Evolutionary conservation across 2,888 invertebrate species (phyloP).

Genomic region (Eudasyphora cyanicolor): DNA sequence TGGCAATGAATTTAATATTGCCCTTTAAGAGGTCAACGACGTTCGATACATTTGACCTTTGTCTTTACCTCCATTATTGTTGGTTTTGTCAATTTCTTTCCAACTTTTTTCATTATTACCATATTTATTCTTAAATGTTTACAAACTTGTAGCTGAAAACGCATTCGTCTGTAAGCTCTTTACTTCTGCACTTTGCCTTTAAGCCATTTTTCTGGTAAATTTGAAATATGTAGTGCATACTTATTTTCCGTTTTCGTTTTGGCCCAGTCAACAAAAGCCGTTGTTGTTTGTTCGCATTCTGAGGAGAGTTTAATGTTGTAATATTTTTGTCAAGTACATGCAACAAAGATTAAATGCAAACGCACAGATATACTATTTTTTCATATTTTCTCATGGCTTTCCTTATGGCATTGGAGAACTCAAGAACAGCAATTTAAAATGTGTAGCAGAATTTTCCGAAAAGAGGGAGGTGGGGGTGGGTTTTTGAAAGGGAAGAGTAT

Average conservation of each 20-base stretch:
- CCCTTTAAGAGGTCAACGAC: no score
- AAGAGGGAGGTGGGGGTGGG: no score
- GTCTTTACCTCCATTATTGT: no score
- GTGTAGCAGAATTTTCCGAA: not conserved
- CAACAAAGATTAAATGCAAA: constrained; percentile 14
- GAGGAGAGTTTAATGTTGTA: not conserved
- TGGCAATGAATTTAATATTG: no score
- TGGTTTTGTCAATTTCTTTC: no score
- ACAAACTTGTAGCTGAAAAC: no score
- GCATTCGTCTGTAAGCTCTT: not conserved
- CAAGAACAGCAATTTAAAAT: not conserved
- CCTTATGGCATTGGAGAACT: not conserved
- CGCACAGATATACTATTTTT: not conserved
- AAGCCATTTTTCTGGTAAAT: not conserved
- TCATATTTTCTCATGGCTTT: constrained; percentile 13
- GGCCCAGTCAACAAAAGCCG: not conserved
- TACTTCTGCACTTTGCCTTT: not conserved
- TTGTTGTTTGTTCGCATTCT: not conserved
- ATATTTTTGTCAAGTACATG: constrained; percentile 23
- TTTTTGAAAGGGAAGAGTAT: no score
- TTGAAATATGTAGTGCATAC: not conserved
- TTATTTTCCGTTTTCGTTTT: not conserved
- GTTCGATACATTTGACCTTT: no score
- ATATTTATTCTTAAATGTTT: no score
- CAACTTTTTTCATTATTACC: no score